phyloP scores from a whole-genome alignment of 1,140 invertebrate species.

The Euwallacea fornicatus region DNA sequence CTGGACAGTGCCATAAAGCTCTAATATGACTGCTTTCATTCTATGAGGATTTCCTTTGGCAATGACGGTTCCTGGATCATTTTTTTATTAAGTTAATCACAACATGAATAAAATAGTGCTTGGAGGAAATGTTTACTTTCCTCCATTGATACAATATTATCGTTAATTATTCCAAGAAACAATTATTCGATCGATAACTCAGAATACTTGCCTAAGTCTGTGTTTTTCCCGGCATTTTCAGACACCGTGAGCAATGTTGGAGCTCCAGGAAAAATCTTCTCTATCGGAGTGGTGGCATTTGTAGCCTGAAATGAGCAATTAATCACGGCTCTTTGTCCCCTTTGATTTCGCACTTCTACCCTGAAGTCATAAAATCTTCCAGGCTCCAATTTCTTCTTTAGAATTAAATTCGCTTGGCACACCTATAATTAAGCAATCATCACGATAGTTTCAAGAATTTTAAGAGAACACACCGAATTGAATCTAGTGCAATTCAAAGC shows the following conservation, averaged over 20 bases:
- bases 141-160: no score
- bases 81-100: background rate
- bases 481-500: constrained; percentile 78
- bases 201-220: constrained; percentile 59
- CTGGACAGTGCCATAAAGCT: constrained; percentile 71
- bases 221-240: constrained; percentile 75
- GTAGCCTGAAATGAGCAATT: constrained; percentile 81
- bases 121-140: background rate
- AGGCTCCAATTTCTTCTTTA: constrained; percentile 70
- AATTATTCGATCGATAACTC: no score
- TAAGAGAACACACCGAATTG: constrained; percentile 68
- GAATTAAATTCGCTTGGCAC: constrained; percentile 81
- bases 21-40: constrained; percentile 75
- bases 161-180: no score
- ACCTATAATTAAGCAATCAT: constrained; percentile 51
- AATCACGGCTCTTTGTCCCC: constrained; percentile 73
- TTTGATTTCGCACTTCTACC: constrained; percentile 76
- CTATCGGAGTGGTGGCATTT: constrained; percentile 74
- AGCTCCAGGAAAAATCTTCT: constrained; percentile 81
- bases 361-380: constrained; percentile 80
- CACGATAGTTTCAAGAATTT: background rate
- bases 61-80: constrained; percentile 66
- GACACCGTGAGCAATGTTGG: constrained; percentile 77
- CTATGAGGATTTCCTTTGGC: constrained; percentile 75
- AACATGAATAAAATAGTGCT: background rate